These are phyloP conservation scores for Microplitis mediator DNA, from an alignment of 1,140 invertebrate genomes.

Conservation along the genomic window DNA sequence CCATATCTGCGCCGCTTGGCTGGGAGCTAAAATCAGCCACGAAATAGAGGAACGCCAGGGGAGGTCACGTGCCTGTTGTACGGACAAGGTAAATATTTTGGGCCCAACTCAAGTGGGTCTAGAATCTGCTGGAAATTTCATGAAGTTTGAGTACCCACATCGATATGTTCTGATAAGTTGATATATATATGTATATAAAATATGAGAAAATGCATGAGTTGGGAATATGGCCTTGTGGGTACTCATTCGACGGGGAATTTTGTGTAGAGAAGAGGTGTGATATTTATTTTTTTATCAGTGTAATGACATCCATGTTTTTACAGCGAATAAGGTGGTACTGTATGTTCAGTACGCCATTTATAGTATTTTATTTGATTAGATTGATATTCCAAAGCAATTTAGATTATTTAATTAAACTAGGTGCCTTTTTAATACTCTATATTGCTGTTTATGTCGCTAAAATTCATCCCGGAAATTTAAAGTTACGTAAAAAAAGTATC, in stretches of 20 bases:
- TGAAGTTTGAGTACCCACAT: too few species aligned
- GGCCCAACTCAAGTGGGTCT: too few species aligned
- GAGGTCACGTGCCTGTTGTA: slow-evolving; percentile 59
- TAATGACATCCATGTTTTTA: slow-evolving; percentile 2
- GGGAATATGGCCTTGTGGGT: too few species aligned
- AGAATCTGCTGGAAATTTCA: too few species aligned
- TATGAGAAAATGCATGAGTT: too few species aligned
- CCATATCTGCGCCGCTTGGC: slow-evolving; percentile 73
- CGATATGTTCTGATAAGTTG: too few species aligned
- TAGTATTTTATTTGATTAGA: slow-evolving; percentile 87
- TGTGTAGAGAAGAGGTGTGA: too few species aligned
- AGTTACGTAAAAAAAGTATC: too few species aligned
- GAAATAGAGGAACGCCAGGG: slow-evolving; percentile 58
- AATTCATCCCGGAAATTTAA: slow-evolving; percentile 50
- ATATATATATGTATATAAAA: too few species aligned
- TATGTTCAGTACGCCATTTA: slow-evolving; percentile 87
- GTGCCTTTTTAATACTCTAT: slow-evolving; percentile 76
- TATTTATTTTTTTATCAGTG: too few species aligned
- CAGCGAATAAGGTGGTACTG: slow-evolving; percentile 86
- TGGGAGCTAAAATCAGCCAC: slow-evolving; percentile 73
- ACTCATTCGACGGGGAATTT: too few species aligned
- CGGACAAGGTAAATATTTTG: slow-evolving; percentile 72
- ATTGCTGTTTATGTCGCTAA: slow-evolving; percentile 75
- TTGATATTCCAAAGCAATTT: slow-evolving; percentile 81
- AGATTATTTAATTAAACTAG: slow-evolving; percentile 80